A percentile compares a stretch with the other conserved stretches of the same genome.
Conservation (phyloP, 1,140 invertebrate genomes). For the Drosophila burlai region DNA sequence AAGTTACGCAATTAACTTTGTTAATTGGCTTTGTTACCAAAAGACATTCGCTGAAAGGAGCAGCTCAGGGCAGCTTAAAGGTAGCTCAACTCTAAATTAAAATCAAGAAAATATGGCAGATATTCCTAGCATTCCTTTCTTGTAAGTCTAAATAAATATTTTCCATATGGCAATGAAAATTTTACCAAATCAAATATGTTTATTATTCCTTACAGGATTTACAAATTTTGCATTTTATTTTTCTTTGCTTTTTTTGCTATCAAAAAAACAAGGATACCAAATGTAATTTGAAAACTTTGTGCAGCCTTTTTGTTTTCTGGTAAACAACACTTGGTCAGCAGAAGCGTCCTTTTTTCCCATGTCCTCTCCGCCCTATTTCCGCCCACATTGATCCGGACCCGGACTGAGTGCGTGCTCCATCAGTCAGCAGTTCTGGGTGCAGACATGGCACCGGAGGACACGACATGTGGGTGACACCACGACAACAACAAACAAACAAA, state of each 20-base stretch:
- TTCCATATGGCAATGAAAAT: not conserved
- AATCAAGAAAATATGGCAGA: not conserved
- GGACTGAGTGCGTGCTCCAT: slow-evolving; percentile 36
- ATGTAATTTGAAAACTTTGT: slow-evolving; percentile 74
- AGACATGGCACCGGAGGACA: slow-evolving; percentile 18
- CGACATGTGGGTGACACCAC: slow-evolving; percentile 49
- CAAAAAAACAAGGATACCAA: slow-evolving; percentile 2
- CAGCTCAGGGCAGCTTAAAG: not conserved
- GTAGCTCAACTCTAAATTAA: no score
- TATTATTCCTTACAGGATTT: not conserved
- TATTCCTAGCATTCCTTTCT: not conserved
- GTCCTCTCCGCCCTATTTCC: slow-evolving; percentile 5
- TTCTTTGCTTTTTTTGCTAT: not conserved
- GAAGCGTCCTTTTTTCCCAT: slow-evolving; percentile 16
- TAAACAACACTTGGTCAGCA: slow-evolving; percentile 57
- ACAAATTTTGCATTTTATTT: not conserved
- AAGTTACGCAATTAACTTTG: slow-evolving; percentile 59
- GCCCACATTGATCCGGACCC: slow-evolving; percentile 34
- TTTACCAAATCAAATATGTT: not conserved
- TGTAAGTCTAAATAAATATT: not conserved
- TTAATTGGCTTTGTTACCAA: slow-evolving; percentile 59
- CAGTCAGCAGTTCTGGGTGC: slow-evolving; percentile 35
- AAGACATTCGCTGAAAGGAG: slow-evolving; percentile 1
- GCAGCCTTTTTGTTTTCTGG: slow-evolving; percentile 11
- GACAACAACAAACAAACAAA: slow-evolving; percentile 66